Percentiles rank a stretch among this genome's conserved stretches.
phyloP scores from a whole-genome alignment of 2,888 invertebrate species.

The Drosophila meridiana region DNA sequence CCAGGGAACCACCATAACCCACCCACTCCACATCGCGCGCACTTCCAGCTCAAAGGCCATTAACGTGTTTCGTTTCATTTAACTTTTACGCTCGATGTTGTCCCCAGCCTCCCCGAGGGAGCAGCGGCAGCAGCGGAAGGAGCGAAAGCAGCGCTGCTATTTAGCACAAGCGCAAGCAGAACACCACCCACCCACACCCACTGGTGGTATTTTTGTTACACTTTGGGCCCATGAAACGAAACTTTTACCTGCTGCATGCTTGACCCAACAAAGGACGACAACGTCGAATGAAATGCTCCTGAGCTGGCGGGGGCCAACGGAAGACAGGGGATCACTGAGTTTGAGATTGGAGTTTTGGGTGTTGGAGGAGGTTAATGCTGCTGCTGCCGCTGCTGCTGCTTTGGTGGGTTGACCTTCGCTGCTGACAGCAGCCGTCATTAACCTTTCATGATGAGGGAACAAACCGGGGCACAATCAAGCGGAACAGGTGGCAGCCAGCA shows the following conservation, averaged over 20 bases:
- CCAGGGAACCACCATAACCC: slow-evolving; percentile 4
- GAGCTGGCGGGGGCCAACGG: not conserved
- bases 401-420: slow-evolving; percentile 67
- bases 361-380: slow-evolving; percentile 4
- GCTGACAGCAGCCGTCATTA: slow-evolving; percentile 81
- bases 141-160: slow-evolving; percentile 58
- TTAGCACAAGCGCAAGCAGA: slow-evolving; percentile 58
- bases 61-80: slow-evolving; percentile 81
- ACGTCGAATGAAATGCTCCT: slow-evolving; percentile 22
- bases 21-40: not conserved
- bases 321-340: slow-evolving; percentile 16
- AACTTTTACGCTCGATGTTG: slow-evolving; percentile 78
- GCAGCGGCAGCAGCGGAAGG: slow-evolving; percentile 22
- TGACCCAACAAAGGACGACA: slow-evolving; percentile 66
- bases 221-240: slow-evolving; percentile 61
- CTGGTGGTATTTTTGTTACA: slow-evolving; percentile 57
- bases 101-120: slow-evolving; percentile 51
- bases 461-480: slow-evolving; percentile 70
- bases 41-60: slow-evolving; percentile 66
- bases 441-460: slow-evolving; percentile 76
- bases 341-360: slow-evolving; percentile 18
- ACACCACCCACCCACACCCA: slow-evolving; percentile 14
- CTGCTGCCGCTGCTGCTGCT: not conserved
- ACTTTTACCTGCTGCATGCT: slow-evolving; percentile 75
- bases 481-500: slow-evolving; percentile 68